phyloP scores from a whole-genome alignment of 2,797 vertebrate species.

The Pogoniulus pusillus region DNA sequence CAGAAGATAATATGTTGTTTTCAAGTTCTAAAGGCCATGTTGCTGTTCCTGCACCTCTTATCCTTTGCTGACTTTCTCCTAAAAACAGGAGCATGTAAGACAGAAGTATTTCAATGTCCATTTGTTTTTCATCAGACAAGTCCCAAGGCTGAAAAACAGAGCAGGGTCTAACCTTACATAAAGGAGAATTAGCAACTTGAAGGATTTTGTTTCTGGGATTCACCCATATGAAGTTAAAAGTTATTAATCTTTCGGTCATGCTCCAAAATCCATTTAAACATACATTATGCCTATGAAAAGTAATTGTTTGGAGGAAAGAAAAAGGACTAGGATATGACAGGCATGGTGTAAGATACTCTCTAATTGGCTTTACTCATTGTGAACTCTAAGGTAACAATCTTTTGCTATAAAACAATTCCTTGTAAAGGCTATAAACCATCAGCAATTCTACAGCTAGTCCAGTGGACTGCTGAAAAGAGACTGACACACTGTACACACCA shows the following conservation, averaged over 20 bases:
- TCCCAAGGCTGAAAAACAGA: background rate
- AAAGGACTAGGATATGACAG: background rate
- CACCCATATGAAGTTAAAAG: background rate
- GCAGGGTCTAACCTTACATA: background rate
- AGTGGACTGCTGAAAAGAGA: background rate
- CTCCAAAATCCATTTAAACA: background rate
- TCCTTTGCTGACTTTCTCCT: background rate
- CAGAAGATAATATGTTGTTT: background rate
- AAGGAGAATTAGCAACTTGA: background rate
- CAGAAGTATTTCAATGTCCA: background rate
- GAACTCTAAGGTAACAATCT: background rate
- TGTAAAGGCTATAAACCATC: background rate
- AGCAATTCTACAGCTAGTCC: background rate
- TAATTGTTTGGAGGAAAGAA: background rate
- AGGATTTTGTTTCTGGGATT: background rate
- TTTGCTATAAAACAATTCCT: background rate
- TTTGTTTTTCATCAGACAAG: background rate
- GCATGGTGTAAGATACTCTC: background rate
- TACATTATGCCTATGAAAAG: background rate
- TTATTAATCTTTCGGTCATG: background rate
- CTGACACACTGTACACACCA: background rate
- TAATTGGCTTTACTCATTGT: background rate
- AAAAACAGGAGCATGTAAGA: background rate
- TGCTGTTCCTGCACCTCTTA: background rate
- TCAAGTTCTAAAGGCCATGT: background rate